Conservation (phyloP, 2,113 vertebrate genomes). For the Acanthisitta chloris region DNA sequence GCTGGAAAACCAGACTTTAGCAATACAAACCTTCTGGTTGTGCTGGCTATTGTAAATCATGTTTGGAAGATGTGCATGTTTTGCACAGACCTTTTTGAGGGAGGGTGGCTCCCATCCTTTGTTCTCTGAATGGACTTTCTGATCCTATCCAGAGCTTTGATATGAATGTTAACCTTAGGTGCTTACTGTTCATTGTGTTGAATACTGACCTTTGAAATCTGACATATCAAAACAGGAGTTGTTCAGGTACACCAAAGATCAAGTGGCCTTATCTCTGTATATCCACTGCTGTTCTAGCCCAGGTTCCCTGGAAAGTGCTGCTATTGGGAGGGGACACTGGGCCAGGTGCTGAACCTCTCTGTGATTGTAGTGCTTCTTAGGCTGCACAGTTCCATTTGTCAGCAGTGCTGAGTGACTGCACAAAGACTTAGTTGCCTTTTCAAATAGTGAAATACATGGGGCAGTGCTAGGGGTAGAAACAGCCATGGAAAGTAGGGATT, state of each 20-base stretch:
- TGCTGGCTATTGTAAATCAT: background rate
- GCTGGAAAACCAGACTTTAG: background rate
- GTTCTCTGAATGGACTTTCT: background rate
- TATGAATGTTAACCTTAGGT: background rate
- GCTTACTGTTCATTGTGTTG: background rate
- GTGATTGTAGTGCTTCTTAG: background rate
- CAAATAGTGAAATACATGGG: background rate
- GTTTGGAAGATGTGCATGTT: background rate
- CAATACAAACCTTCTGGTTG: background rate
- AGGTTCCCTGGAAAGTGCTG: background rate
- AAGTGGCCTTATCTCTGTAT: constrained; percentile 24
- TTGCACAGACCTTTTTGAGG: background rate
- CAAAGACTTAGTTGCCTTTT: background rate
- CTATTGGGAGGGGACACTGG: background rate
- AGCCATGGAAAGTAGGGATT: background rate
- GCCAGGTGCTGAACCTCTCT: background rate
- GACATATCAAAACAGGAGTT: background rate
- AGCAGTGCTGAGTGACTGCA: background rate
- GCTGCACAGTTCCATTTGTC: background rate
- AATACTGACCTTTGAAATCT: background rate
- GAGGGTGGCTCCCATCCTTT: background rate
- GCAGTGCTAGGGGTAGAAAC: background rate
- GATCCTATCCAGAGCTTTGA: background rate
- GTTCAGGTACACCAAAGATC: constrained; percentile 41
- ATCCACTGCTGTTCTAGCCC: background rate